Evolutionary conservation across 1,140 invertebrate genomes (phyloP).

Genomic region (Drosophila albomicans): DNA sequence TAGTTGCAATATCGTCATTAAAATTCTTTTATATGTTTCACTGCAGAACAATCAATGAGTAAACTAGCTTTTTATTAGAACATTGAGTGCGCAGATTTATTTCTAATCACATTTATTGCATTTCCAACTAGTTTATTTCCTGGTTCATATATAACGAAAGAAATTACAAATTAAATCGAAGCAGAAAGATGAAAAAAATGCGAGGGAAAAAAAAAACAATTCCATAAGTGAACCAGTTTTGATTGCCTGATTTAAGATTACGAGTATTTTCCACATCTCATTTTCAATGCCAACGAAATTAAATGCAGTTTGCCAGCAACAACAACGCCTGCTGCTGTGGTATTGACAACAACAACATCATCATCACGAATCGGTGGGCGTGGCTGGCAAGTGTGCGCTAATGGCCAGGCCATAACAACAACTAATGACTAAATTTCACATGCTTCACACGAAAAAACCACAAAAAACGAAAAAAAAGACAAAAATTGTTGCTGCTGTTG

Average conservation of each 20-base stretch:
- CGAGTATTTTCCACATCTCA: slow-evolving; percentile 24
- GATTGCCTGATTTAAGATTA: slow-evolving; percentile 9
- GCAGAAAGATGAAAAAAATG: slow-evolving; percentile 13
- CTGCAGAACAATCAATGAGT: not conserved
- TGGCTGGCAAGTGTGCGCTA: slow-evolving; percentile 69
- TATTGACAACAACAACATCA: slow-evolving; percentile 26
- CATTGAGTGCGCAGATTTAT: not conserved
- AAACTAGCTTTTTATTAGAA: not conserved
- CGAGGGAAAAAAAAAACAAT: not conserved
- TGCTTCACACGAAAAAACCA: slow-evolving; percentile 37
- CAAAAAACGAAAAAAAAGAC: not conserved
- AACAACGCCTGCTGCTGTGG: slow-evolving; percentile 6
- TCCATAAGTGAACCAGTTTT: slow-evolving; percentile 35
- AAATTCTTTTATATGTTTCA: too few relatives aligned
- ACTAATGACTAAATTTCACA: slow-evolving; percentile 82
- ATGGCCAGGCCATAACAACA: slow-evolving; percentile 73
- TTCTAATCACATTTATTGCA: not conserved
- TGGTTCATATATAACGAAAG: not conserved
- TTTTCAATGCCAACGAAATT: slow-evolving; percentile 51
- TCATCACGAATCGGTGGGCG: slow-evolving; percentile 57
- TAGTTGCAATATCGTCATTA: too few relatives aligned
- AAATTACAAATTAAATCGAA: not conserved
- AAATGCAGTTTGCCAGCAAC: slow-evolving; percentile 31
- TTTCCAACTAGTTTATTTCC: not conserved
- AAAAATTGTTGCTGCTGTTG: slow-evolving; percentile 11